Conservation (phyloP, 37 sponge, comb jelly and placozoan species). For the Mnemiopsis leidyi region DNA sequence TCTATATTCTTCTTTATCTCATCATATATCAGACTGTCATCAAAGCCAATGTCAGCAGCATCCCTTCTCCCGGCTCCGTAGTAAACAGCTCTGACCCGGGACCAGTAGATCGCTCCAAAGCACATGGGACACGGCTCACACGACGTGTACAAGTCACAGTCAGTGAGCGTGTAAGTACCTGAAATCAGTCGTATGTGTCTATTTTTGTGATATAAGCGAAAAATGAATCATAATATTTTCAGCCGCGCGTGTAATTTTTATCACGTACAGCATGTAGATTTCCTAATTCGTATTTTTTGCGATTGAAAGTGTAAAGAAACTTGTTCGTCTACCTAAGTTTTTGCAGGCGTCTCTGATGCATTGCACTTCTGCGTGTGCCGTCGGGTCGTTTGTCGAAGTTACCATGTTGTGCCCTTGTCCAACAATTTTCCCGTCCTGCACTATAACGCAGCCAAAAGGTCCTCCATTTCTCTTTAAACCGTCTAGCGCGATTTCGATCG, state of each 20-base stretch:
- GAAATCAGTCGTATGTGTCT: not conserved
- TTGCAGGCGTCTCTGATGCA: constrained; percentile 29
- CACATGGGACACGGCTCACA: constrained; percentile 62
- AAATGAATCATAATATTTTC: too few relatives aligned
- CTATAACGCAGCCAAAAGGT: constrained; percentile 6
- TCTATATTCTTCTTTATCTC: not conserved
- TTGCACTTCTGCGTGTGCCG: not conserved
- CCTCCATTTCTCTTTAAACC: not conserved
- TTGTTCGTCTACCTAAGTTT: not conserved
- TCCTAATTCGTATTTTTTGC: too few relatives aligned
- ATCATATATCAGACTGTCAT: not conserved
- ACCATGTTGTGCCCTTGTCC: not conserved
- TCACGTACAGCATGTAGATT: too few relatives aligned
- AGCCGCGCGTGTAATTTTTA: too few relatives aligned
- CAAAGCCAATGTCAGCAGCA: constrained; percentile 4
- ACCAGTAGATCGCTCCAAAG: constrained; percentile 33
- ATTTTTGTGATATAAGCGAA: too few relatives aligned
- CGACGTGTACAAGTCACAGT: constrained; percentile 49
- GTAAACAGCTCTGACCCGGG: not conserved
- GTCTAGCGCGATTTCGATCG: not conserved
- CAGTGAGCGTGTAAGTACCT: not conserved
- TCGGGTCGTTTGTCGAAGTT: not conserved
- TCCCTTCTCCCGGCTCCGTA: not conserved
- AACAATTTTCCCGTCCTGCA: not conserved
- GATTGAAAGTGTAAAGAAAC: too few relatives aligned